Evolutionary conservation across 2,888 invertebrate genomes (phyloP), one percentile per base, ranked within the genome.

Genomic region (Synanthedon formicaeformis): DNA sequence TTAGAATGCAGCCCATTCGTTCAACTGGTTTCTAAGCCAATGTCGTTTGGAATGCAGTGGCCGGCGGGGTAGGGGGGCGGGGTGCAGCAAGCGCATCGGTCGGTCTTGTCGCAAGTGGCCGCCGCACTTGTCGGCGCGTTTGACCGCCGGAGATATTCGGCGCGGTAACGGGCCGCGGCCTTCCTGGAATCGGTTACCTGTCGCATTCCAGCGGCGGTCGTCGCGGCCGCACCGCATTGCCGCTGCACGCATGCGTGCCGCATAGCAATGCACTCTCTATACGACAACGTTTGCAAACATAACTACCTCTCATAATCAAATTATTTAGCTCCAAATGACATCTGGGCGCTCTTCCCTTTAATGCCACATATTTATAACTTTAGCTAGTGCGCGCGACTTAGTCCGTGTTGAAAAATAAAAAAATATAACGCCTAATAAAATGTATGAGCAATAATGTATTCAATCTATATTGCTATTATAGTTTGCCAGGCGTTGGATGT

Each of bases 101-200:
- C 69, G 69, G 75, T 81, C 82, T 83, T 81, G 85, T 84, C 85
- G 82, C 83, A 81, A 84, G 85, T 82, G 83, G 79, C 77, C 75
- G 73, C 69, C 49, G 56, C 82, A 82, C 86, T 85, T 85, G 86
- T 84, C 86, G 83, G 84, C 86, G 85, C 83, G 77, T 85, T 81
- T 85, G 85, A 84, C 80, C 79, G 82, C 74, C 73, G 75, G 82
- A 84, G 85, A 85, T 85, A 84, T 86, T 86, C 85, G 86, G 85
- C 85, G 81, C 85, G 78, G 85, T 86, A 86, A 86, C 86, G 86
- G 86, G 78, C 82, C 84, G 77, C 78, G 83, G 85, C 85, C 85
- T 87, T 86, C 86, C 83, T 77, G 85, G 86, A 86, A 87, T 81
- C 78, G 84, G 84, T 83, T 87, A 87, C 86, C 86, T 87, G 86